Evolutionary conservation across 2,888 invertebrate genomes (phyloP).

Genomic region (Tenthredo mesomela): DNA sequence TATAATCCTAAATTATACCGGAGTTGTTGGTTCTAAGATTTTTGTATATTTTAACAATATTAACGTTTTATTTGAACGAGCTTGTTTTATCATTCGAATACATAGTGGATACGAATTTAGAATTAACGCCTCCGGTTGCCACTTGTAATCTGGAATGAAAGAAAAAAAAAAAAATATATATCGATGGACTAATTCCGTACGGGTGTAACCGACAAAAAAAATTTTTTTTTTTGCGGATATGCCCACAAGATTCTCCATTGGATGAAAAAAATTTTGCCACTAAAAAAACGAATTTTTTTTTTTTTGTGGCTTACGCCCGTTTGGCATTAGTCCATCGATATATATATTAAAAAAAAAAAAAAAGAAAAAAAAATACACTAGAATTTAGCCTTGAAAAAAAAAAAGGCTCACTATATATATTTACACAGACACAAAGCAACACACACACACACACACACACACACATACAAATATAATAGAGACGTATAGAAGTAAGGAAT

Average conservation of each 20-base stretch:
- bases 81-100: slow-evolving; percentile 2
- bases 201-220: no score
- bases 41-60: background rate
- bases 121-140: slow-evolving; percentile 14
- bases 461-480: background rate
- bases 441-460: background rate
- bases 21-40: slow-evolving; percentile 22
- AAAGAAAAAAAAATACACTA: background rate
- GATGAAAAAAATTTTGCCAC: no score
- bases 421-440: background rate
- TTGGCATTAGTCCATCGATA: no score
- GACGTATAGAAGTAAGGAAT: background rate
- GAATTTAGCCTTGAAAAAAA: background rate
- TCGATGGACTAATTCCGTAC: no score
- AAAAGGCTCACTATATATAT: slow-evolving; percentile 4
- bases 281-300: no score
- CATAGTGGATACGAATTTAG: background rate
- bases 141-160: background rate
- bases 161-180: background rate
- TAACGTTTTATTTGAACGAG: background rate
- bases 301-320: no score
- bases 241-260: no score
- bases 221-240: no score
- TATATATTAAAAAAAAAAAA: background rate
- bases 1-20: background rate